These are phyloP conservation scores for Trissonchulus latispiculum DNA, from an alignment of 2,888 invertebrate genomes.

Conservation along the genomic window DNA sequence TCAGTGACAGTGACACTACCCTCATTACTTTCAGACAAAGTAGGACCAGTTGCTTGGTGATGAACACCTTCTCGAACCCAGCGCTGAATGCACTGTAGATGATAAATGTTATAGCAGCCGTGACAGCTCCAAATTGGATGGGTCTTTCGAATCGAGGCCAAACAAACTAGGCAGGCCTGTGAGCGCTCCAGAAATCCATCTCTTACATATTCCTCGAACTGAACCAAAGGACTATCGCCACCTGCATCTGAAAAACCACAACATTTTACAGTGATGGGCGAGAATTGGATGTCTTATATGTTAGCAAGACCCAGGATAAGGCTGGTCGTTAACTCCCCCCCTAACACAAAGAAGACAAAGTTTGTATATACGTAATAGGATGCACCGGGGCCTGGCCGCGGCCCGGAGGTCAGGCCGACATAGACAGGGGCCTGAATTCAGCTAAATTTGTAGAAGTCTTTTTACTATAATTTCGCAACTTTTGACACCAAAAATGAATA, in stretches of 20 bases:
- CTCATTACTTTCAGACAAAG: conserved; percentile 5
- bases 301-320: too few species aligned
- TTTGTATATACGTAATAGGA: too few species aligned
- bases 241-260: not conserved
- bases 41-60: conserved; percentile 33
- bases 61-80: conserved; percentile 46
- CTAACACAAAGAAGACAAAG: too few species aligned
- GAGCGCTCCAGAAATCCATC: conserved; percentile 43
- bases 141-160: conserved; percentile 43
- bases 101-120: conserved; percentile 45
- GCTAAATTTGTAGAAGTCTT: too few species aligned
- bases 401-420: too few species aligned
- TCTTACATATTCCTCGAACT: conserved; percentile 40
- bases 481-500: too few species aligned
- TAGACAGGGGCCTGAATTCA: too few species aligned
- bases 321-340: too few species aligned
- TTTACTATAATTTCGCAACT: too few species aligned
- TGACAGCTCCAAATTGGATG: conserved; percentile 47
- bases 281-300: too few species aligned
- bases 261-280: too few species aligned
- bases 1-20: not conserved
- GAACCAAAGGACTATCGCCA: not conserved
- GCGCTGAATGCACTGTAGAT: conserved; percentile 47
- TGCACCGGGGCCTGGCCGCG: too few species aligned
- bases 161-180: conserved; percentile 46